These are phyloP conservation scores for Gyrodactylus salaris DNA, from an alignment of 1,140 invertebrate genomes.

Conservation along the genomic window DNA sequence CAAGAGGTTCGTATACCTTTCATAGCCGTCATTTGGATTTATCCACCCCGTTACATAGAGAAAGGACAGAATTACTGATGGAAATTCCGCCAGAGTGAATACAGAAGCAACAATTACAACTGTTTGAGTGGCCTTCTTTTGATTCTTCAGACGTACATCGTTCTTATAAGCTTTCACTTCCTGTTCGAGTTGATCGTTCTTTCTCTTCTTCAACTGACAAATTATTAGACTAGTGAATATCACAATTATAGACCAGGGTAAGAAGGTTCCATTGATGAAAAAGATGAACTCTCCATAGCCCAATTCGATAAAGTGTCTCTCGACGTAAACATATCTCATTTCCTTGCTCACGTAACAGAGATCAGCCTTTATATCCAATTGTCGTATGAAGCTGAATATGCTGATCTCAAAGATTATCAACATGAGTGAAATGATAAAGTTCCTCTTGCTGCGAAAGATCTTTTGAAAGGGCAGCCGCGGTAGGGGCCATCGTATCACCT, in stretches of 20 bases:
- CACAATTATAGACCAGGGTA: background rate
- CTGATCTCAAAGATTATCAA: background rate
- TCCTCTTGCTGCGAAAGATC: background rate
- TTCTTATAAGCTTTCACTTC: too few relatives aligned
- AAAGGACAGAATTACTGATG: background rate
- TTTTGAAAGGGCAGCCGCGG: background rate
- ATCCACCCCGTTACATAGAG: background rate
- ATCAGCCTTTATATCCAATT: background rate
- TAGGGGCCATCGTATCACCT: background rate
- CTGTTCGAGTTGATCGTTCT: background rate
- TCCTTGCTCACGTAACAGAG: background rate
- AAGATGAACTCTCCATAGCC: background rate
- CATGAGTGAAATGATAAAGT: background rate
- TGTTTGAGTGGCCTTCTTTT: background rate
- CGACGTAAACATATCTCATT: background rate
- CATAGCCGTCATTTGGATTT: background rate
- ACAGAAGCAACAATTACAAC: background rate
- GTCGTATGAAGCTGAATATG: background rate
- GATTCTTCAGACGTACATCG: background rate
- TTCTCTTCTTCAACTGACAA: background rate
- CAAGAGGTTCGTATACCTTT: background rate
- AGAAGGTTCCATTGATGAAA: background rate
- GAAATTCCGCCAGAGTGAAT: background rate
- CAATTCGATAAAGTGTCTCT: background rate
- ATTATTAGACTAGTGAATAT: background rate